Conservation (phyloP, 2,888 invertebrate genomes). For the Platerodrilus igneus region DNA sequence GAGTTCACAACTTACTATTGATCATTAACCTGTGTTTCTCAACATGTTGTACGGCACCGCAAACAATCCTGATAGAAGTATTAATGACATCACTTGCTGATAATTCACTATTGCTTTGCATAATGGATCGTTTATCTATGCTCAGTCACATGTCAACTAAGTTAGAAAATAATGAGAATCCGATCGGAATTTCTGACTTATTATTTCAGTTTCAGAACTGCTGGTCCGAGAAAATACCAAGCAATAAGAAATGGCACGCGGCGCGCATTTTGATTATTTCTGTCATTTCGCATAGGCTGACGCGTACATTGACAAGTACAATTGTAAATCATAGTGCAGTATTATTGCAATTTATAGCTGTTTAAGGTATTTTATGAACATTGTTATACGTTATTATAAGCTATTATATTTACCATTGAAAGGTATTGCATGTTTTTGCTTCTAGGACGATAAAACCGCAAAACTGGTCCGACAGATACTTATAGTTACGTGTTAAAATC, state of each 20-base stretch:
- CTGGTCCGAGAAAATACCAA: constrained; percentile 20
- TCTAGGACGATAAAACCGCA: constrained; percentile 4
- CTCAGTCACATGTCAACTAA: constrained; percentile 16
- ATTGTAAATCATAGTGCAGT: constrained; percentile 29
- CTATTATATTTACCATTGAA: constrained; percentile 16
- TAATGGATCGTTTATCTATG: constrained; percentile 24
- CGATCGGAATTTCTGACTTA: constrained; percentile 5
- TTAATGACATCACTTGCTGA: constrained; percentile 28
- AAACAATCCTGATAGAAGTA: constrained; percentile 29
- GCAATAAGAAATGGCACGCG: constrained; percentile 29
- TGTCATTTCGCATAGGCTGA: constrained; percentile 26
- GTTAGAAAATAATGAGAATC: constrained; percentile 12
- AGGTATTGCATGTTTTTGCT: constrained; percentile 10
- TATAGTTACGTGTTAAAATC: too few species aligned
- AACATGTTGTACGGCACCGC: constrained; percentile 37
- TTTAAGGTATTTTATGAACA: constrained; percentile 25
- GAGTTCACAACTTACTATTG: constrained; percentile 43
- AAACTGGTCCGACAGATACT: too few species aligned
- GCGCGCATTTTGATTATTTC: constrained; percentile 28
- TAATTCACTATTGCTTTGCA: constrained; percentile 35
- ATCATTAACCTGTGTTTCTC: constrained; percentile 41
- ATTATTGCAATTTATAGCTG: constrained; percentile 23
- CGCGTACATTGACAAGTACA: constrained; percentile 29
- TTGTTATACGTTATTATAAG: constrained; percentile 27
- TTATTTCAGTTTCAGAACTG: constrained; percentile 12